Evolutionary conservation across 1,140 invertebrate genomes (phyloP), one percentile per base, ranked within the genome.

Genomic region (Rhysida immarginata): DNA sequence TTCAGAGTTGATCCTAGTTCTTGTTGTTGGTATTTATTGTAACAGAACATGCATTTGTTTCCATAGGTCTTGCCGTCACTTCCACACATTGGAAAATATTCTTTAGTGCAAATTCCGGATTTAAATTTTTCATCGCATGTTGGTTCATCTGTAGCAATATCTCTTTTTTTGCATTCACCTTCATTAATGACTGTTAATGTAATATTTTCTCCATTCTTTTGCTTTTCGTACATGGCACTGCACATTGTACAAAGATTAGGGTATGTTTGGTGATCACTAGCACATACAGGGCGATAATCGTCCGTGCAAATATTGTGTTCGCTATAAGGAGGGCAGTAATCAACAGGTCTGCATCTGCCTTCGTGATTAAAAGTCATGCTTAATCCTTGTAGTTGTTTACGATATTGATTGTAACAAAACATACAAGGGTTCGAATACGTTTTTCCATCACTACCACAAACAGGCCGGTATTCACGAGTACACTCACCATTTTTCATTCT

Each of bases 281-380:
- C 83, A 63, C 84, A 87, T 2, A 87, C 76, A 25, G 84, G 83
- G 66, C 78, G 78, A 60, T 81, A 82, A 59, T 82, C 74, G 0
- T 69, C 59, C 0, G 23, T 3, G 26, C 46, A 59, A 18, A 44
- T 42, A 16, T 41, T 20, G 42, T 14, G 21, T 26, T 56, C 25
- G 23, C 5, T 26, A 8, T 41, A 44, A 41, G 13, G n/a, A 16
- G 11, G 25, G 35, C 51, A 44, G 21, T 44, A 26, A 18, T 25
- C 46, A 11, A 11, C 35, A 57, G 20, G 20, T 14, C 21, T 20
- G 45, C 45, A 45, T 26, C 18, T 2, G 11, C 24, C 35, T n/a
- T 11, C 11, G n/a, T 41, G 35, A 11, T n/a, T 11, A n/a, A 41
- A 11, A 53, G 16, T 54, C 65, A 71, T 53, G 21, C 23, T 48